Conservation (phyloP, 2,888 invertebrate species). For the Cataglyphis rosenhaueri region DNA sequence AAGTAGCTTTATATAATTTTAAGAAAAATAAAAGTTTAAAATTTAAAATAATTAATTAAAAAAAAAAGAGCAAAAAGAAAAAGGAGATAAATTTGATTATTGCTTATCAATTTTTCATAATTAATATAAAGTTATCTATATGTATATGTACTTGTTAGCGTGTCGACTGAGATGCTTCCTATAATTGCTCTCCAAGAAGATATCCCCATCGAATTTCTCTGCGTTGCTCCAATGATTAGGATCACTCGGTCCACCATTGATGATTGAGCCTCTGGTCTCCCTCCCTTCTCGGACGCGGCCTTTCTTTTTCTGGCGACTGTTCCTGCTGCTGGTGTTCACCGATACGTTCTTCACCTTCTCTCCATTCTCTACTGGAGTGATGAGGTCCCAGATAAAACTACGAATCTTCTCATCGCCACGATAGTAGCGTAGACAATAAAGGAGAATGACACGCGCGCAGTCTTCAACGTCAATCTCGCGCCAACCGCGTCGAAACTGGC, state of each 20-base stretch:
- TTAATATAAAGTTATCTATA: not conserved
- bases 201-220: constrained; percentile 97
- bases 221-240: constrained; percentile 96
- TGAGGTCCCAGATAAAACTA: constrained; percentile 98
- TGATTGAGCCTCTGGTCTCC: constrained; percentile 85
- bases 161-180: constrained; percentile 98
- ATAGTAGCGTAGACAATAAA: constrained; percentile 98
- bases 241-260: constrained; percentile 86
- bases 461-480: constrained; percentile 96
- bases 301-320: constrained; percentile 85
- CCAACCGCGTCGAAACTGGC: constrained; percentile 97
- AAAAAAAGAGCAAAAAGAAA: not conserved
- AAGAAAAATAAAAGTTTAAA: not conserved
- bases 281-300: constrained; percentile 85
- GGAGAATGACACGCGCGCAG: constrained; percentile 97
- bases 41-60: not conserved
- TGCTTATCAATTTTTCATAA: not conserved
- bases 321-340: constrained; percentile 84
- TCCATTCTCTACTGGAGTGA: constrained; percentile 95
- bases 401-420: constrained; percentile 99
- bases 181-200: constrained; percentile 97
- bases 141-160: constrained; percentile 96
- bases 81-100: not conserved
- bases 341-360: constrained; percentile 86
- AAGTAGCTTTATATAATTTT: not conserved